Evolutionary conservation across 30 jellyfish, hydroid and myxozoan genomes (phyloP).

Genomic region (Aurelia aurita complex sp. Pacific): DNA sequence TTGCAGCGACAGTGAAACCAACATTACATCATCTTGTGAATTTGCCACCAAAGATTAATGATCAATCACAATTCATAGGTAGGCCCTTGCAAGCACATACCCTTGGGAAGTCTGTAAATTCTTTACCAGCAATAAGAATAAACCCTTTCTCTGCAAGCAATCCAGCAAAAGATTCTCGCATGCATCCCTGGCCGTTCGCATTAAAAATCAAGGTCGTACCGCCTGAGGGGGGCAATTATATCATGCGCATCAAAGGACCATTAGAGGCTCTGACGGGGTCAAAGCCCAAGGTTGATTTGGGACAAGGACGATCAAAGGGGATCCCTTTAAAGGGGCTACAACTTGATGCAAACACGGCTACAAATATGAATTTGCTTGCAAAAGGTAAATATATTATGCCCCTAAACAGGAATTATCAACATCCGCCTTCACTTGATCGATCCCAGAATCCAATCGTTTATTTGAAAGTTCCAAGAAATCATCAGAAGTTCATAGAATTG

Average conservation of each 20-base stretch:
- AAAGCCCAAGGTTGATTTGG: slow-evolving; percentile 23
- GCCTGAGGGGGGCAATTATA: slow-evolving; percentile 84
- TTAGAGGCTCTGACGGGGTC: slow-evolving; percentile 57
- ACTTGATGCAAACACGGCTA: background rate
- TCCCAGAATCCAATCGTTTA: slow-evolving; percentile 70
- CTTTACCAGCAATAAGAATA: slow-evolving; percentile 47
- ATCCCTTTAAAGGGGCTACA: background rate
- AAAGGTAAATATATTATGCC: slow-evolving; percentile 57
- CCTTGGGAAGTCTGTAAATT: background rate
- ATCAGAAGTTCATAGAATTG: slow-evolving; percentile 70
- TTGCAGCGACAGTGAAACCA: slow-evolving; percentile 5
- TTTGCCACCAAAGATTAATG: background rate
- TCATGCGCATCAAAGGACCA: slow-evolving; percentile 95
- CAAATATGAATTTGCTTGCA: background rate
- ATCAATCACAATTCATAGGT: background rate
- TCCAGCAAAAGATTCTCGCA: slow-evolving; percentile 17
- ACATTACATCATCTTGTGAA: background rate
- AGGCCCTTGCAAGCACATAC: background rate
- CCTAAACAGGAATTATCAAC: slow-evolving; percentile 50
- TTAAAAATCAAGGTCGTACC: slow-evolving; percentile 77
- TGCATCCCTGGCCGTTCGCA: slow-evolving; percentile 80
- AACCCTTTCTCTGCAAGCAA: slow-evolving; percentile 27
- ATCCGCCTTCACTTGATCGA: slow-evolving; percentile 40
- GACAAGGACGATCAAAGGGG: slow-evolving; percentile 53
- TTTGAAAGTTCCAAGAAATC: slow-evolving; percentile 76